Base-by-base conservation (phyloP, 2,113 vertebrate genomes). In the Scomber japonicus region DNA sequence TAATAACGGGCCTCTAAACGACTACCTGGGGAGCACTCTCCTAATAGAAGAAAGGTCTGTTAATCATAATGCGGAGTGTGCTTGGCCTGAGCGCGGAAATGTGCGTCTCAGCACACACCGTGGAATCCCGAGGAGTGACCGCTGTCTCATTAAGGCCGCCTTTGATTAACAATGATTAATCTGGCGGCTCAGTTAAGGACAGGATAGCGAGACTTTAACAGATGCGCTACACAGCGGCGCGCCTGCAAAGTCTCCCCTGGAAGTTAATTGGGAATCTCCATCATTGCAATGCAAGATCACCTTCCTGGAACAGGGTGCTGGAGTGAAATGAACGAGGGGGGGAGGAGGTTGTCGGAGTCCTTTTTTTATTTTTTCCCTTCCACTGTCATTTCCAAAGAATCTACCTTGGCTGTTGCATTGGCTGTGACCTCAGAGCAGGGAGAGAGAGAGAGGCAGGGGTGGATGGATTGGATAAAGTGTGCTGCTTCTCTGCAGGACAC, bases 161-260 rank as follows among this genome's bases (percentile, higher is more conserved):
- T 88, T 74, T 90, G 91, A 90, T 90, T 90, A 91, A 90, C 79
- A 16, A 65, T 91, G 83, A 92, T 91, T 91, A 86, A 94, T 92
- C 82, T 79, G 44, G 64, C 24, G 1, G 72, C 61, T 57, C 59
- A 12, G 59, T 75, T 87, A 78, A 82, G 61, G 71, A 59, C 75
- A 71, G 88, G 82, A 89, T 74, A 54, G 49, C 0, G 62, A 82
- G 81, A 61, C 78, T 83, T 72, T 72, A 89, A 88, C 91, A 89
- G 91, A 94, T 92, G 93, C 68, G 80, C 72, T 60, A 15, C 72
- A 48, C 87, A 73, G 86, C 75, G 14, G 82, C 31, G 44, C 0
- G 60, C 71, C 46, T 16, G 60, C 8, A 44, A 82, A 51, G 79
- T 71, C 82, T 80, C 87, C 45, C 76, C 50, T 56, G 71, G 67